Evolutionary conservation across 2,797 vertebrate species (phyloP), one percentile per base, ranked within the genome.

Genomic region (Neopelma chrysocephalum): DNA sequence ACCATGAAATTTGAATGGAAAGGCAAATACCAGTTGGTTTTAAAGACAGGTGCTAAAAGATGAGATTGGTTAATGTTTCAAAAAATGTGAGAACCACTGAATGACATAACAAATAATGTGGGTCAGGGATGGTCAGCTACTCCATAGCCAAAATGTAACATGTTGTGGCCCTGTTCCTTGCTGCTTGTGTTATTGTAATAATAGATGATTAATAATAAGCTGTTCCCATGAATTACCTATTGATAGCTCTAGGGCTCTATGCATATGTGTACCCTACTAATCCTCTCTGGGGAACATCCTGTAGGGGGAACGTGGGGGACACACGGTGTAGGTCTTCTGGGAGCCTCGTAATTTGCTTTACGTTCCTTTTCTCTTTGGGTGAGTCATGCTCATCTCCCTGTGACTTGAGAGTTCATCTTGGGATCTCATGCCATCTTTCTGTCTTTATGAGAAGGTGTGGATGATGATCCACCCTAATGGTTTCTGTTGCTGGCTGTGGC

Each of bases 401-500:
- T 87, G 94, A 92, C 92, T 96, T 84, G 92, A 87, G 96, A 98
- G 97, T 98, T 96, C 96, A 96, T 48, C 38, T 8, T 72, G 95
- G 94, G 96, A 94, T 96, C 96, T 93, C 58, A 68, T 89, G 87
- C 93, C 87, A 97, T 96, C 96, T 96, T 92, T 96, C 80, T 90
- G 91, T 36, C 96, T 98, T 98, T 97, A 97, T 92, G 96, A 97
- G 97, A 92, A 98, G 98, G 98, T 94, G 98, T 97, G 97, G 97
- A 95, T 65, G 95, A 92, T 90, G 98, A 97, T 97, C 98, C 97
- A 94, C 98, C 98, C 98, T 98, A 98, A 98, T 98, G 98, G 97
- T 98, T 98, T 98, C 98, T 98, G 98, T 97, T 97, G 96, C 98
- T 69, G 98, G 97, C 98, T 98, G 98, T 56, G 97, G 97, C 97